phyloP scores from a whole-genome alignment of 2,113 vertebrate species.

The Microcebus murinus region DNA sequence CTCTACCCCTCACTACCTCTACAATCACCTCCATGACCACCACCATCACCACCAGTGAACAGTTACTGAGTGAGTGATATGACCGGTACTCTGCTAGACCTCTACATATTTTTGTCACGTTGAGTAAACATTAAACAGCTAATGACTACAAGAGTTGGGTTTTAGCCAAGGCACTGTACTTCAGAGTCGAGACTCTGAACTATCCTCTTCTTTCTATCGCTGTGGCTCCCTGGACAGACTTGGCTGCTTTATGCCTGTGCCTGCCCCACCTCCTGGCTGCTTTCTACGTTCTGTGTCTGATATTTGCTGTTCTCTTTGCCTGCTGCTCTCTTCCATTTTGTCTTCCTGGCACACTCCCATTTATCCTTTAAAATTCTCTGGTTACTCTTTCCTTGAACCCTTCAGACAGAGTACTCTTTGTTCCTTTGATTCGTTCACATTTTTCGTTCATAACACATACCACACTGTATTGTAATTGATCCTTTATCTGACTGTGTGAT shows the following conservation, averaged over 20 bases:
- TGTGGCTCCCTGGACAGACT: neutral
- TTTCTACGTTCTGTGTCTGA: neutral
- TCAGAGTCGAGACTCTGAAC: neutral
- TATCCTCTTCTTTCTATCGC: neutral
- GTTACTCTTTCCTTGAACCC: neutral
- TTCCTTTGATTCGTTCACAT: neutral
- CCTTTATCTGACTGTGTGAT: neutral
- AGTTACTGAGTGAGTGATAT: neutral
- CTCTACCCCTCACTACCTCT: neutral
- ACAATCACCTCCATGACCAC: neutral
- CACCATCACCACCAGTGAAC: too few species aligned
- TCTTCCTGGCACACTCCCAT: neutral
- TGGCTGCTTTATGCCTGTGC: neutral
- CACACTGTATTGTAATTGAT: neutral
- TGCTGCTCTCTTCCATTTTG: neutral
- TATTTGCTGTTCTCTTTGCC: neutral
- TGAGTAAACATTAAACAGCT: neutral
- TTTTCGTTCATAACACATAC: neutral
- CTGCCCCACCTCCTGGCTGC: fast-evolving
- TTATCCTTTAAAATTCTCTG: neutral
- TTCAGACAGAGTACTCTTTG: neutral
- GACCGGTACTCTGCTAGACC: neutral
- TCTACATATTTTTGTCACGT: neutral
- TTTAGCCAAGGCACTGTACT: neutral
- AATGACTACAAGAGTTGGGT: neutral